phyloP scores from a whole-genome alignment of 2,888 invertebrate genomes.

The Acanthoscelides obtectus region DNA sequence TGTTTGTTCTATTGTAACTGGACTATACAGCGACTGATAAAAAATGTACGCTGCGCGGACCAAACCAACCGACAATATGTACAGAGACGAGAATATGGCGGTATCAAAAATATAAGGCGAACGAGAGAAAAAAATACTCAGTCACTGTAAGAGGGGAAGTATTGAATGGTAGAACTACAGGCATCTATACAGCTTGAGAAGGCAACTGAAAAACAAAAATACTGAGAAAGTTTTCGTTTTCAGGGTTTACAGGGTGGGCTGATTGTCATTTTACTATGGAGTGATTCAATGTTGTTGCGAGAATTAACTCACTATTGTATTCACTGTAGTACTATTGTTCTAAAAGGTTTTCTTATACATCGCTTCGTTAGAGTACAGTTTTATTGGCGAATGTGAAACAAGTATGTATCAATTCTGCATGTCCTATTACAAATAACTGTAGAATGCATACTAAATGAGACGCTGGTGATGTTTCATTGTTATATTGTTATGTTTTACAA shows the following conservation, averaged over 20 bases:
- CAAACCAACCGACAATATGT: neutral
- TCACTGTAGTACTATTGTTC: no score
- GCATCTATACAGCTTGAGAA: conserved; percentile 36
- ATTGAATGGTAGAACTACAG: conserved; percentile 30
- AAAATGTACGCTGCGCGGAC: neutral
- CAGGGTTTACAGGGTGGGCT: conserved; percentile 2
- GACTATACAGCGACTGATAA: neutral
- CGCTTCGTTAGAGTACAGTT: no score
- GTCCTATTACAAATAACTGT: no score
- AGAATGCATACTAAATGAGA: no score
- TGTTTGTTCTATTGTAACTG: neutral
- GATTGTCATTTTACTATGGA: neutral
- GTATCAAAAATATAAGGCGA: neutral
- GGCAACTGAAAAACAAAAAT: conserved; percentile 30
- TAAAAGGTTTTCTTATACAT: no score
- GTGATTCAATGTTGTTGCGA: neutral
- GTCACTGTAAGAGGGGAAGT: neutral
- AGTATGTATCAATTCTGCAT: no score
- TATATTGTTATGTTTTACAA: no score
- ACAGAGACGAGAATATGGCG: neutral
- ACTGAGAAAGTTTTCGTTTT: conserved; percentile 14
- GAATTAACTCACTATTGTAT: neutral
- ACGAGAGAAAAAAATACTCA: neutral
- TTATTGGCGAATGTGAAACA: no score
- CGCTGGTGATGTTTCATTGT: no score